Base-by-base conservation (phyloP, 2,888 invertebrate species). In the Altica lythri region DNA sequence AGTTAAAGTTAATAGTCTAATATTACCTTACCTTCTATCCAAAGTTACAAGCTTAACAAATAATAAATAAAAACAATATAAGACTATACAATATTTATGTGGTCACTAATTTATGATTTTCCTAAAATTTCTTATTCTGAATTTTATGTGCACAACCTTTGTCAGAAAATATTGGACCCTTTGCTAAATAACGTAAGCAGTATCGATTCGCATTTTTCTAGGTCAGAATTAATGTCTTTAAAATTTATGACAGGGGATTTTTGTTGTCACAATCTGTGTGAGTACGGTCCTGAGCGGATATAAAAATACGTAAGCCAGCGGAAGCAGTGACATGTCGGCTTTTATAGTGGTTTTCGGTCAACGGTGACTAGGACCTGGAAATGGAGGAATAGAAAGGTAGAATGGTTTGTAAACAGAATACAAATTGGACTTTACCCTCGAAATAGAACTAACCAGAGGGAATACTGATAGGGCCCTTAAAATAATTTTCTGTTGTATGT, bases 331-430 rank as follows among this genome's bases (percentile, higher is more conserved):
- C 35, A 45, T 45, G 45, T 45, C 34, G 19, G 34, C 45, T 45
- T 32, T 45, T 45, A 45, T 45, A 22, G 45, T 45, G 45, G 34
- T 45, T 45, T 32, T 45, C 32, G 32, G 45, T 32, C 45, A 45
- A 45, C 45, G 16, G 34, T 45, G 45, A 45, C 34, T 45, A 35
- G 45, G 10, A 45, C 12, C 34, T 45, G 45, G 35, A 35, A 45
- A 45, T 16, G 35, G 45, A 32, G 19, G 25, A 45, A 34, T 45
- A 22, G 45, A 34, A 34, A 45, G 35, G 45, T 45, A 14, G 45
- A 34, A 45, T 35, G 45, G 32, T 45, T 45, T 34, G 45, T 45
- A 45, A 45, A 45, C 45, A 45, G 45, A 45, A 45, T 45, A 45
- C 45, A 45, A 45, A 45, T 45, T 45, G 45, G 34, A 14, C 16